Conservation (phyloP, 1,140 invertebrate species). For the Helicorthomorpha holstii region DNA sequence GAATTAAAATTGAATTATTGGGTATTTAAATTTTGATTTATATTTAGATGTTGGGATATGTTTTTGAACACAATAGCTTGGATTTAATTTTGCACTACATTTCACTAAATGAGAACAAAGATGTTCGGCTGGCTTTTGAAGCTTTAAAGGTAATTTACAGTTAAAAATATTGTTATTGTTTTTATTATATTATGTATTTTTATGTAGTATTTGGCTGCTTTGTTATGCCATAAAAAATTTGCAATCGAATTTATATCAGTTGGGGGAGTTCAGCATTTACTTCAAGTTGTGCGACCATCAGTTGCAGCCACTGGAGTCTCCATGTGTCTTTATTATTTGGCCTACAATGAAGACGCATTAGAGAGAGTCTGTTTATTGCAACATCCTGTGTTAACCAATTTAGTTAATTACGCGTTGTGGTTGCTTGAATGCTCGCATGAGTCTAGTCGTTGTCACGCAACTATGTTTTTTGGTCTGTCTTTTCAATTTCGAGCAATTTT, state of each 20-base stretch:
- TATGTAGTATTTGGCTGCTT: slow-evolving; percentile 79
- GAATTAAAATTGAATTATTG: not conserved
- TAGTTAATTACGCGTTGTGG: slow-evolving; percentile 82
- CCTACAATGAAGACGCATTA: slow-evolving; percentile 95
- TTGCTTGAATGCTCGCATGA: slow-evolving; percentile 88
- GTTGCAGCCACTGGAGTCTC: slow-evolving; percentile 90
- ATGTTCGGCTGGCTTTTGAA: slow-evolving; percentile 85
- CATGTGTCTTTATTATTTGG: slow-evolving; percentile 88
- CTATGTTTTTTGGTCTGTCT: slow-evolving; percentile 89
- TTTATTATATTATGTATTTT: too few species aligned
- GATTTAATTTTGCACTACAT: slow-evolving; percentile 77
- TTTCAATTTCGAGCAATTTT: slow-evolving; percentile 82
- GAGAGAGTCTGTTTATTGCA: slow-evolving; percentile 78
- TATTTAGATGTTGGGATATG: slow-evolving; percentile 61
- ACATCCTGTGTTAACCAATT: slow-evolving; percentile 50
- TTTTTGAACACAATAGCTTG: slow-evolving; percentile 80
- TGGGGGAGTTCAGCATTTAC: slow-evolving; percentile 58
- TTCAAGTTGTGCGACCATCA: slow-evolving; percentile 77
- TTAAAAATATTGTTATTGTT: slow-evolving; percentile 5
- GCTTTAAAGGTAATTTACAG: slow-evolving; percentile 35
- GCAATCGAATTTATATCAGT: slow-evolving; percentile 81
- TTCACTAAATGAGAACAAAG: slow-evolving; percentile 68
- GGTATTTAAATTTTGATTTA: slow-evolving; percentile 8
- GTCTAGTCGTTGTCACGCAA: slow-evolving; percentile 85
- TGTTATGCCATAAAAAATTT: slow-evolving; percentile 95